Evolutionary conservation across 2,113 vertebrate species (phyloP), one percentile per base, ranked within the genome.

Genomic region (Xenopus borealis): DNA sequence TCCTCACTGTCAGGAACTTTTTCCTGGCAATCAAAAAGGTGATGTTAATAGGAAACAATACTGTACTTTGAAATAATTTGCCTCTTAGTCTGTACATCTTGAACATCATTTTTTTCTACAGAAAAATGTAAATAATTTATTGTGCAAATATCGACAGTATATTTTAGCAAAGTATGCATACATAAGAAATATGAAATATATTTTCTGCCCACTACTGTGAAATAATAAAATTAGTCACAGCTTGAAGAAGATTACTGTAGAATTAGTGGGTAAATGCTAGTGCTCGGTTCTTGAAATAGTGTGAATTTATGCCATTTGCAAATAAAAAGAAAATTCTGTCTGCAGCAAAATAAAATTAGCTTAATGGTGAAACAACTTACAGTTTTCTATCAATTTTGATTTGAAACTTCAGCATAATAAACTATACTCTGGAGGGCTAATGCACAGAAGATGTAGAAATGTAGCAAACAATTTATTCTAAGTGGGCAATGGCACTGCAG

Each of bases 381-480:
- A n/a, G 44, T 45, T 59, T 47, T 23, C 52, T 45, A 47, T 66
- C 72, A 63, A 66, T 58, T 65, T 74, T 74, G 46, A 75, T 58
- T 33, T 55, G 46, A 66, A 59, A 61, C 55, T 67, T 70, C 66
- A 64, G 67, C 66, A 57, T 64, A 65, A 76, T 76, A 76, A 76
- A 61, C 66, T n/a, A 44, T 65, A 61, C 74, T 46, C 27, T 62
- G 59, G 58, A 62, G 74, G 47, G 46, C 69, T 76, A 76, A 76
- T 70, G 74, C 66, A 52, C 72, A 69, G 50, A 55, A 76, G 63
- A 64, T 76, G 66, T 57, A 55, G 19, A 76, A 76, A 57, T 27
- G 59, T 59, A 63, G 58, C 59, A 70, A 76, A 70, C 66, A 55
- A 76, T 76, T 69, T 76, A 70, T 76, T 76, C 66, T 67, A 67